These are phyloP conservation scores for Callinectes sapidus DNA, from an alignment of 2,888 invertebrate genomes.

Conservation along the genomic window DNA sequence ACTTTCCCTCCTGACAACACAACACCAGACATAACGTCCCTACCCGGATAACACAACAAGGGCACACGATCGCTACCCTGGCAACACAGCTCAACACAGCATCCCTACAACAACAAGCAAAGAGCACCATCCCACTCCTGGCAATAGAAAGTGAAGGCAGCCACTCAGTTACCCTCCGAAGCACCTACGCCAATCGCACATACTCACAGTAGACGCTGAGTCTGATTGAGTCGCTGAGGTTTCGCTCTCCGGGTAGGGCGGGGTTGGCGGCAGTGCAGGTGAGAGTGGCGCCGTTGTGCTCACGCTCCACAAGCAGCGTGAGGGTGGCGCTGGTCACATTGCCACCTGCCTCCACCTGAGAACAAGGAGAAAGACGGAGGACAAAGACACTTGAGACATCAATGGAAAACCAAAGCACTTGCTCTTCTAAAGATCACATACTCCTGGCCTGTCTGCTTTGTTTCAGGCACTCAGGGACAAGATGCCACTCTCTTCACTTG, in stretches of 20 bases:
- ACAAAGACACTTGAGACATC: neutral
- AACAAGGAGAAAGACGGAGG: constrained; percentile 1
- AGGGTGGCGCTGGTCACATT: constrained; percentile 66
- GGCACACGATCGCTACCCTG: neutral
- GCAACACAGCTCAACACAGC: neutral
- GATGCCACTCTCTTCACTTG: neutral
- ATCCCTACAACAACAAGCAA: neutral
- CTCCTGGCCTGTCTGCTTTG: neutral
- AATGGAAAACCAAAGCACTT: neutral
- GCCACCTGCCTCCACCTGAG: constrained; percentile 62
- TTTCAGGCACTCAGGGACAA: neutral
- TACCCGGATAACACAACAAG: neutral
- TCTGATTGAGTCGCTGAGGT: constrained; percentile 57
- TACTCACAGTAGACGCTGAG: constrained; percentile 69
- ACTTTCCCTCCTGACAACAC: neutral
- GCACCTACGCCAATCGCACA: neutral
- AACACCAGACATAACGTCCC: neutral
- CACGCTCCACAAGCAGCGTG: constrained; percentile 47
- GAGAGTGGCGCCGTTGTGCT: constrained; percentile 54
- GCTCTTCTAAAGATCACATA: neutral
- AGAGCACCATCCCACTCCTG: neutral
- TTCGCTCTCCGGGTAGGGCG: constrained; percentile 43
- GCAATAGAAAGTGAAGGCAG: neutral
- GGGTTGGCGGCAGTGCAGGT: constrained; percentile 64
- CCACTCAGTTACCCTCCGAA: neutral